Evolutionary conservation across 1,140 invertebrate species (phyloP).

Genomic region (Cylas formicarius): DNA sequence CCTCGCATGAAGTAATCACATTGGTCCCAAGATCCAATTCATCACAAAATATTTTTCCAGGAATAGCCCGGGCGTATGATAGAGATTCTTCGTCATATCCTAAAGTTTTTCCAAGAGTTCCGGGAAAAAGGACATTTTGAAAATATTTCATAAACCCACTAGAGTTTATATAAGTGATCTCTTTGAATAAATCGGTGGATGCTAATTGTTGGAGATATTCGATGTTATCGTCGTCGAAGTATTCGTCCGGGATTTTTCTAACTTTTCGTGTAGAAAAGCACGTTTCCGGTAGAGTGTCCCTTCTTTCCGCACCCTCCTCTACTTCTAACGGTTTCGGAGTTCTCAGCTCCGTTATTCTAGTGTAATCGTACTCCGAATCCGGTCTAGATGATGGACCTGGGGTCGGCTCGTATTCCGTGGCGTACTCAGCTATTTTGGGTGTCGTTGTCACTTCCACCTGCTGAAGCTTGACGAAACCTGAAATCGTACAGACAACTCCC

Average conservation of each 20-base stretch:
- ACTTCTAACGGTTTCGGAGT: conserved; percentile 24
- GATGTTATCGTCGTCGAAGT: neutral
- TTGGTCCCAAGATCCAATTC: conserved; percentile 23
- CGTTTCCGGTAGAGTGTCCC: conserved; percentile 22
- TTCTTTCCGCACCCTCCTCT: conserved; percentile 3
- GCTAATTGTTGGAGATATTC: conserved; percentile 3
- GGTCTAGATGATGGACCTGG: conserved; percentile 16
- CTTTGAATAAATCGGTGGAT: conserved; percentile 22
- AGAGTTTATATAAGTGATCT: conserved; percentile 28
- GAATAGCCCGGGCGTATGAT: conserved; percentile 21
- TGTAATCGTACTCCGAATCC: conserved; percentile 25
- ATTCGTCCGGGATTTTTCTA: neutral
- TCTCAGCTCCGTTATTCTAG: conserved; percentile 23
- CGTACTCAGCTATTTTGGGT: conserved; percentile 15
- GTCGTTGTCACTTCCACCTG: conserved; percentile 19
- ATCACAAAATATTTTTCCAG: conserved; percentile 32
- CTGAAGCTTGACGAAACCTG: conserved; percentile 29
- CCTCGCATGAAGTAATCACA: conserved; percentile 18
- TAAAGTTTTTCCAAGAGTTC: conserved; percentile 25
- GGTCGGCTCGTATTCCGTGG: conserved; percentile 12
- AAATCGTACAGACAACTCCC: neutral
- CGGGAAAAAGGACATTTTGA: conserved; percentile 28
- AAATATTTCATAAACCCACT: conserved; percentile 33
- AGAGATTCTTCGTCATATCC: conserved; percentile 24
- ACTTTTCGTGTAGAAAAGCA: conserved; percentile 21